Evolutionary conservation across 2,113 vertebrate genomes (phyloP), one percentile per base, ranked within the genome.

Genomic region (Ancistrus triradiatus): DNA sequence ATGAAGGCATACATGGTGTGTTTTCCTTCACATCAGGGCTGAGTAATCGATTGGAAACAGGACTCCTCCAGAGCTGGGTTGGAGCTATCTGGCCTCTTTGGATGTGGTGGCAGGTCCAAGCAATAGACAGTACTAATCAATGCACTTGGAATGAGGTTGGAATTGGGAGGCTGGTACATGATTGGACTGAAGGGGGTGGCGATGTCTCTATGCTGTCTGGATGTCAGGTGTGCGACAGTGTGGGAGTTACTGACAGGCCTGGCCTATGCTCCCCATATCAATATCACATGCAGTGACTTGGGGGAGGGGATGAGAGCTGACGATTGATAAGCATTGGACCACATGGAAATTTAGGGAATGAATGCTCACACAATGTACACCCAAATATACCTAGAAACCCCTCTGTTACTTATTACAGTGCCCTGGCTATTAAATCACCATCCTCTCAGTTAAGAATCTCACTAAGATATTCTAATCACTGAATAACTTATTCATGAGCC

Each of bases 201-300:
- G 68, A 72, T 73, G 74, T 66, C 69, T 76, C 67, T 42, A 57
- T 72, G 58, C 4, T 7, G 8, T 59, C 51, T 70, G 59, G 64
- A 60, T 70, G 67, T 59, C 61, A 67, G 66, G 52, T 74, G 62
- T 38, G 22, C 68, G 63, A 68, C 57, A 59, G 62, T 62, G 35
- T 17, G 46, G 56, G 15, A 66, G 72, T 59, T n/a, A 8, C 8
- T 8, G 53, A 38, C 53, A 31, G 44, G n/a, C 3, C 27, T 35
- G 2, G 47, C 55, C 52, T n/a, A 10, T 43, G 19, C 52, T 59
- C 40, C 24, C 24, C 24, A n/a, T 66, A 53, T 76, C 37, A 69
- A 40, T 68, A 62, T 66, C 61, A 57, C 35, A 57, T n/a, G 35
- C 40, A 66, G 51, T 11, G 47, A 2, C 9, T 35, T n/a, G 24